Percentiles rank a stretch among this genome's conserved stretches.
Conservation (phyloP, 64 coral and sea anemone species). For the Dendrophyllia cribrosa region DNA sequence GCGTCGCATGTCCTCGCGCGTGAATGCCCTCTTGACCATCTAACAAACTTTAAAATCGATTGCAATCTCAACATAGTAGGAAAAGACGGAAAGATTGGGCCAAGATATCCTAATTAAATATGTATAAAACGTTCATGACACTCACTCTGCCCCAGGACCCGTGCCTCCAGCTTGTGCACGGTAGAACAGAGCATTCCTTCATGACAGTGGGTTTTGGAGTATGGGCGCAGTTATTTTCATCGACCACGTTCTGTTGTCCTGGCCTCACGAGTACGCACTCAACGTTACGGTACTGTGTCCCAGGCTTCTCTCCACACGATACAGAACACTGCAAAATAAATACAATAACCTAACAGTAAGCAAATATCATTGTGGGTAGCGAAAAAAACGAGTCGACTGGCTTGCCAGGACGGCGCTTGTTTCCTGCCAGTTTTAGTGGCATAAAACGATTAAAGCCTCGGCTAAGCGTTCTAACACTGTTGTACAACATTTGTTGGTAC, state of each 20-base stretch:
- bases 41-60: too few relatives aligned
- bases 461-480: too few relatives aligned
- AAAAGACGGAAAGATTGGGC: too few relatives aligned
- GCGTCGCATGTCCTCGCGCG: too few relatives aligned
- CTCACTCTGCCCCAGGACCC: conserved; percentile 69
- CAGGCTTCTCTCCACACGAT: conserved; percentile 55
- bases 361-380: neutral
- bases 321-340: conserved; percentile 39
- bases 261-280: conserved; percentile 34
- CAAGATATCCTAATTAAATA: too few relatives aligned
- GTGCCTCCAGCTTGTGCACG: conserved; percentile 68
- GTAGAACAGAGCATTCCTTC: conserved; percentile 5
- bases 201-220: conserved; percentile 25
- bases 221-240: neutral
- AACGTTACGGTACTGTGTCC: conserved; percentile 22
- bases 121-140: neutral
- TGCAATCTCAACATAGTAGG: too few relatives aligned
- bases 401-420: neutral
- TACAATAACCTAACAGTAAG: neutral
- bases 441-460: too few relatives aligned
- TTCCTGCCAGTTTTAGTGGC: too few relatives aligned
- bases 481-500: too few relatives aligned
- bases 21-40: too few relatives aligned
- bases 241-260: neutral
- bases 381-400: neutral